phyloP scores from a whole-genome alignment of 2,113 vertebrate species.

The Fulica atra region DNA sequence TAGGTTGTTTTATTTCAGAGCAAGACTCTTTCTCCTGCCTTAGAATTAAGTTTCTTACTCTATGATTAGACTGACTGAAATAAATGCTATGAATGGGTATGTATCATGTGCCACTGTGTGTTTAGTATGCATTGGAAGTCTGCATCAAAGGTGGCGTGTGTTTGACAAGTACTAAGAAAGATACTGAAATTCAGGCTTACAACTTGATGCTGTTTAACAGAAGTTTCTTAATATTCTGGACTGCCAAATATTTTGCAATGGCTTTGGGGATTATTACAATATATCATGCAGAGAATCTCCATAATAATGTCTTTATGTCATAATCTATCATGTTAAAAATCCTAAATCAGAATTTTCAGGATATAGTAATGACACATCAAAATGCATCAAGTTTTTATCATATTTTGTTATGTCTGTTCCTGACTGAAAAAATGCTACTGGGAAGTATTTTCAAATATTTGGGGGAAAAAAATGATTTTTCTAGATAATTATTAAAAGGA shows the following conservation, averaged over 20 bases:
- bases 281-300: background rate
- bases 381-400: background rate
- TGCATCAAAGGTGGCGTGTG: background rate
- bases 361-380: background rate
- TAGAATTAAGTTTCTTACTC: background rate
- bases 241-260: background rate
- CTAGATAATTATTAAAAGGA: background rate
- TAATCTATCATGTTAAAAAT: background rate
- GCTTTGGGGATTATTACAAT: background rate
- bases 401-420: background rate
- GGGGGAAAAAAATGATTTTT: background rate
- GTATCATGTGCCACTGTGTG: background rate
- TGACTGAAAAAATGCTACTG: background rate
- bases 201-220: background rate
- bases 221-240: background rate
- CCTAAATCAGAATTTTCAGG: background rate
- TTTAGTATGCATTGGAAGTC: background rate
- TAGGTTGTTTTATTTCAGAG: background rate
- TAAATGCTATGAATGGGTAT: background rate
- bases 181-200: background rate
- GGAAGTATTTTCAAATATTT: background rate
- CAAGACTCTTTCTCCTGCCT: background rate
- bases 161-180: background rate
- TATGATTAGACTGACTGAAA: background rate
- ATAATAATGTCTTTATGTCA: background rate